These are phyloP conservation scores for Phataginus tricuspis DNA, from an alignment of 2,797 vertebrate species.

Conservation along the genomic window DNA sequence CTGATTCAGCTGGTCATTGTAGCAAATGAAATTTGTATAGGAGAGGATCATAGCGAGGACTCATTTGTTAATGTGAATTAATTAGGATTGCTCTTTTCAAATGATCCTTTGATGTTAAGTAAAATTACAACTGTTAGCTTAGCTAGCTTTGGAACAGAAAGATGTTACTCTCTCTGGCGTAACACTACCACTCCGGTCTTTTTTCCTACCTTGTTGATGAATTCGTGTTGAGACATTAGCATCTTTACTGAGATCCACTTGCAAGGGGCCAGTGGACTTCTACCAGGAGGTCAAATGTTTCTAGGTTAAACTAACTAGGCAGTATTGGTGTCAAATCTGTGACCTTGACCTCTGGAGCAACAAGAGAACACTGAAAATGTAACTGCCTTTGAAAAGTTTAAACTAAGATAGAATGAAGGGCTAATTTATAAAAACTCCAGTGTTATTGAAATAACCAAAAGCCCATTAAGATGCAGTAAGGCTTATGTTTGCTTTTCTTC, in stretches of 20 bases:
- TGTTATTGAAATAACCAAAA: background rate
- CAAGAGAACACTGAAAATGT: background rate
- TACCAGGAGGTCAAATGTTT: background rate
- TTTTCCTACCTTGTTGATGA: background rate
- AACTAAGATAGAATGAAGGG: background rate
- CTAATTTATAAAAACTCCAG: background rate
- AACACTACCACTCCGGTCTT: background rate
- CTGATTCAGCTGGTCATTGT: background rate
- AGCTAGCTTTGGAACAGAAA: background rate
- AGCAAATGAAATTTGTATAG: background rate
- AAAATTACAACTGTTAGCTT: background rate
- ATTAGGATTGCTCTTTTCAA: background rate
- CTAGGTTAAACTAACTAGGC: background rate
- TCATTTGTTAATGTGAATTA: background rate
- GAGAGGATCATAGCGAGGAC: background rate
- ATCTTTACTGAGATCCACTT: background rate
- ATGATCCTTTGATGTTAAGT: background rate
- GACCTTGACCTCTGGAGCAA: background rate
- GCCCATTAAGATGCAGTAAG: background rate
- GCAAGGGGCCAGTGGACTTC: background rate
- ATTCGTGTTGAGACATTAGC: background rate
- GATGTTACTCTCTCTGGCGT: background rate
- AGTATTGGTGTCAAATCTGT: background rate
- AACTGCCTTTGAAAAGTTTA: background rate
- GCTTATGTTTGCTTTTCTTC: background rate